A percentile compares a stretch with the other conserved stretches of the same genome.
phyloP scores from a whole-genome alignment of 2,888 invertebrate genomes.

The Eupithecia subfuscata region DNA sequence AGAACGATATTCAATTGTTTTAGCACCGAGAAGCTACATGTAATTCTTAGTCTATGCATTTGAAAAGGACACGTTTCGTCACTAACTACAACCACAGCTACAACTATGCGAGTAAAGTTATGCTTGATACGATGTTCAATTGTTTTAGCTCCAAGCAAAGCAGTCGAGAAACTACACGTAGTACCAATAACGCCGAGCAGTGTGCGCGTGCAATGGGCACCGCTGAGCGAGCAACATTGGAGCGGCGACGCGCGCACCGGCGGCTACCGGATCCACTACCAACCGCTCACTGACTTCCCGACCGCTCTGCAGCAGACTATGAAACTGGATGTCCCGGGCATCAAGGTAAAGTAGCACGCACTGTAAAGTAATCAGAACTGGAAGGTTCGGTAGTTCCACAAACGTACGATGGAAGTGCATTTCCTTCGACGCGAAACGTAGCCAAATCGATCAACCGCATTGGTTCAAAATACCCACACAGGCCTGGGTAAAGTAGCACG shows the following conservation, averaged over 20 bases:
- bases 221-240: constrained; percentile 91
- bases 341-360: constrained; percentile 81
- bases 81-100: background rate
- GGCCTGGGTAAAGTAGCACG: too few species aligned
- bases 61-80: background rate
- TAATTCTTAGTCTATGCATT: background rate
- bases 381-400: background rate
- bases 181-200: constrained; percentile 97
- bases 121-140: background rate
- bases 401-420: background rate
- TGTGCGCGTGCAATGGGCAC: constrained; percentile 95
- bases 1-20: too few species aligned
- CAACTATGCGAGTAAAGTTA: background rate
- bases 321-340: constrained; percentile 92
- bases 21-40: too few species aligned
- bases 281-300: constrained; percentile 94
- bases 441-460: too few species aligned
- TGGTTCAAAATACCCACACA: too few species aligned
- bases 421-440: background rate
- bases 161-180: constrained; percentile 92
- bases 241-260: constrained; percentile 94
- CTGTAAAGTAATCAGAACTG: background rate
- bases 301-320: constrained; percentile 92
- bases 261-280: constrained; percentile 95
- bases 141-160: constrained; percentile 90